These are phyloP conservation scores for Montifringilla adamsi DNA, from an alignment of 2,113 vertebrate species.

Conservation along the genomic window DNA sequence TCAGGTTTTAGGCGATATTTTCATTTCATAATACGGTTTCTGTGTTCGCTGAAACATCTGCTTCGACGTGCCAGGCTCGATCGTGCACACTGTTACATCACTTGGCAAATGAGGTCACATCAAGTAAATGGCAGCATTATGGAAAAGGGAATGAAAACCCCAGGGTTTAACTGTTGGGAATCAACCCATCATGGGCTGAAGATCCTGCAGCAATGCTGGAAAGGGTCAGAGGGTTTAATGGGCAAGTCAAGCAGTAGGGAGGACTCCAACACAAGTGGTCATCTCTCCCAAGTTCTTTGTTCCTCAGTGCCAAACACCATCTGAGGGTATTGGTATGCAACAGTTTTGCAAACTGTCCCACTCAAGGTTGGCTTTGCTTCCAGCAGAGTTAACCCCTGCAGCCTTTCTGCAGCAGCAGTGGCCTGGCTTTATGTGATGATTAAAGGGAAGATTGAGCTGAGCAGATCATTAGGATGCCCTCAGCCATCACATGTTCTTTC, in stretches of 20 bases:
- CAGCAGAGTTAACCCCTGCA: background rate
- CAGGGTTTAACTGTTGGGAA: background rate
- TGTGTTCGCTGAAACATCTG: conserved; percentile 44
- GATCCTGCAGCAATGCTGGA: background rate
- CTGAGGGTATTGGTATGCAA: background rate
- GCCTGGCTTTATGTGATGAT: background rate
- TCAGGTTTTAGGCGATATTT: conserved; percentile 18
- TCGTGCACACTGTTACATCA: conserved; percentile 27
- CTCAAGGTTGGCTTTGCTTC: background rate
- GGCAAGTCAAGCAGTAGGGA: background rate
- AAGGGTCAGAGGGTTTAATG: background rate
- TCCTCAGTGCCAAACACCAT: background rate
- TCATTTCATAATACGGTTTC: conserved; percentile 34
- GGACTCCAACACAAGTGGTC: background rate
- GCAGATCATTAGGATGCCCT: background rate
- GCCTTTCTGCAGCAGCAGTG: background rate
- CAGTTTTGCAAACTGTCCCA: background rate
- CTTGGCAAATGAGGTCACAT: conserved; percentile 41
- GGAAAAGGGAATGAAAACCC: background rate
- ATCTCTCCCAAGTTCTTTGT: background rate
- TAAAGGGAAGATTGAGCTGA: background rate
- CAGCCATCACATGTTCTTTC: accelerated
- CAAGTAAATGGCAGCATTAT: conserved; percentile 53
- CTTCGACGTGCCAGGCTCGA: conserved; percentile 25
- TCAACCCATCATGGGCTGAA: background rate